phyloP scores from a whole-genome alignment of 2,888 invertebrate species.

The Drosophila fulvimacula region DNA sequence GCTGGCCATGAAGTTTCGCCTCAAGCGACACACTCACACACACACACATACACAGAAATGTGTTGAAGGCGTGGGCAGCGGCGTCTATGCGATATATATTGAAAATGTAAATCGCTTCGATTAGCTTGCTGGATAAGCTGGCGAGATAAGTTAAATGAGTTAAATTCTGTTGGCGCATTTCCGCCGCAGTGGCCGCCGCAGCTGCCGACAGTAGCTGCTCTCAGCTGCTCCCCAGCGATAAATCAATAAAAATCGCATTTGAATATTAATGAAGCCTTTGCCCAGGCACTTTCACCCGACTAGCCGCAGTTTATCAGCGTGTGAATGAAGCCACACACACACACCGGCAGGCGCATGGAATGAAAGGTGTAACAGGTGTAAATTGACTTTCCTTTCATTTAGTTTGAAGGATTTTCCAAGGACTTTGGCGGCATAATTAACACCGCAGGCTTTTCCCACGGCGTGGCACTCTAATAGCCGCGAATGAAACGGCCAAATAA shows the following conservation, averaged over 20 bases:
- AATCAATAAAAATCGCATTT: constrained; percentile 66
- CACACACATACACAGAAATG: constrained; percentile 29
- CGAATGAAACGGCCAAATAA: constrained; percentile 49
- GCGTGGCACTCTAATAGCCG: constrained; percentile 64
- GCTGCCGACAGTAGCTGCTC: constrained; percentile 40
- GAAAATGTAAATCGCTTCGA: constrained; percentile 55
- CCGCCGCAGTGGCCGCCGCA: constrained; percentile 41
- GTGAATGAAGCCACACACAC: constrained; percentile 78
- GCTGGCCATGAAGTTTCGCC: constrained; percentile 47
- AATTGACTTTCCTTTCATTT: constrained; percentile 60
- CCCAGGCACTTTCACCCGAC: constrained; percentile 57
- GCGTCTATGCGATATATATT: constrained; percentile 24
- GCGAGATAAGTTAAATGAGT: constrained; percentile 26
- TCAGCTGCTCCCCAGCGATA: constrained; percentile 59
- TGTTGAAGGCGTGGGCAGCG: constrained; percentile 37
- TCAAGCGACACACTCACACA: background rate
- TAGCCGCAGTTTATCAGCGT: constrained; percentile 74
- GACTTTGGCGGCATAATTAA: constrained; percentile 73
- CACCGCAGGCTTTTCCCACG: constrained; percentile 80
- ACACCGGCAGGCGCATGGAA: constrained; percentile 34
- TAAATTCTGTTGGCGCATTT: constrained; percentile 53
- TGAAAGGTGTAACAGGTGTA: constrained; percentile 62
- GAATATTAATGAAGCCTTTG: constrained; percentile 76
- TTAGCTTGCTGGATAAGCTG: constrained; percentile 22
- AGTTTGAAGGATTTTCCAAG: constrained; percentile 60